Conservation (phyloP, 2,797 vertebrate genomes). For the Loris lydekkerianus region DNA sequence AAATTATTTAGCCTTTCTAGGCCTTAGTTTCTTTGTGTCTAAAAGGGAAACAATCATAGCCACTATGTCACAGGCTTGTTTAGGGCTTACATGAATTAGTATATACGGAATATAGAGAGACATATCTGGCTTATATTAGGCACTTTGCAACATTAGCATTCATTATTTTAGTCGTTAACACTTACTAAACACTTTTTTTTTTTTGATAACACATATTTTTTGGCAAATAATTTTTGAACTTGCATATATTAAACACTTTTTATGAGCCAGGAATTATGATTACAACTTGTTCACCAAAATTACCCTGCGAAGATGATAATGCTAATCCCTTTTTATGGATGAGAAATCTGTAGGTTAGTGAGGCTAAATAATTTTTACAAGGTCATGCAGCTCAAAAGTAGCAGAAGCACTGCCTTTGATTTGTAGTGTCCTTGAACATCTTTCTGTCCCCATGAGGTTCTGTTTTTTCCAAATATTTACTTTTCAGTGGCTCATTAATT, state of each 20-base stretch:
- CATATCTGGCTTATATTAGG: neutral
- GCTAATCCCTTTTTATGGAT: constrained; percentile 13
- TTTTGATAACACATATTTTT: too few relatives aligned
- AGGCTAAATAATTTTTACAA: neutral
- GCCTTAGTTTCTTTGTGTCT: constrained; percentile 43
- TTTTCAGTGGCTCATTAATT: constrained; percentile 4
- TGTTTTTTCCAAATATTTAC: constrained; percentile 15
- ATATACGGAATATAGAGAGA: neutral
- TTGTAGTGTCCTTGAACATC: neutral
- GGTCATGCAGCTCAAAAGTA: neutral
- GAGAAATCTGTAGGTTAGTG: constrained; percentile 26
- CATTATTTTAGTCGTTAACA: constrained; percentile 31
- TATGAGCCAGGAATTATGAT: neutral
- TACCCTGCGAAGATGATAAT: neutral
- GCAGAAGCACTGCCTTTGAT: neutral
- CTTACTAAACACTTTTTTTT: neutral
- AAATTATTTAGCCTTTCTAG: neutral
- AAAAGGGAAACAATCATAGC: neutral
- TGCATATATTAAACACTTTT: neutral
- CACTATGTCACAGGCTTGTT: neutral
- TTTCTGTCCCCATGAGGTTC: neutral
- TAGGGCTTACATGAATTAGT: neutral
- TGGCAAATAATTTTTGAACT: too few relatives aligned
- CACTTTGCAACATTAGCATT: neutral
- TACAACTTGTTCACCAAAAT: constrained; percentile 36